Evolutionary conservation across 2,113 vertebrate genomes (phyloP).

Genomic region (Neolamprologus cancellatus): DNA sequence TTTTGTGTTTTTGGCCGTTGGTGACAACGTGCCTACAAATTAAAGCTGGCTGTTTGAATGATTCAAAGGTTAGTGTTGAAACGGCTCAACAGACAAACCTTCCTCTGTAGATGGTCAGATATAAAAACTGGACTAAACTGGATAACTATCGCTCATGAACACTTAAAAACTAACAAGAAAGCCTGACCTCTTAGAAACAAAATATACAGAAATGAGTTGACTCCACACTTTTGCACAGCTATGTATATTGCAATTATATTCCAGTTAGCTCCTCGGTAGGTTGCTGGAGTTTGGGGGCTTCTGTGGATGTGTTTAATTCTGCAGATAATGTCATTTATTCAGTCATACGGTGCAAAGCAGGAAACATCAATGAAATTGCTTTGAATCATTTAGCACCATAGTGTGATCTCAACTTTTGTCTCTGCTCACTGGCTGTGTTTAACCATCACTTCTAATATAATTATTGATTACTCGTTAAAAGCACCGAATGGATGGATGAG

Average conservation of each 20-base stretch:
- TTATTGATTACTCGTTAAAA: neutral
- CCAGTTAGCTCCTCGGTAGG: neutral
- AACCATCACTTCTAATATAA: neutral
- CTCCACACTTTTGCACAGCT: neutral
- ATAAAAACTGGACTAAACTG: neutral
- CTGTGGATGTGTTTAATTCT: neutral
- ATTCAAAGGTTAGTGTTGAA: neutral
- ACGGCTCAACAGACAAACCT: fast-evolving
- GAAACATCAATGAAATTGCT: neutral
- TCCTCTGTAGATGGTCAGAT: neutral
- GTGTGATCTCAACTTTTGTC: neutral
- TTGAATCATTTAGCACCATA: neutral
- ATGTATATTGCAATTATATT: neutral
- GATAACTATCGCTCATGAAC: neutral
- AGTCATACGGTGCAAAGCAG: neutral
- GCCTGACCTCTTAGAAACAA: fast-evolving
- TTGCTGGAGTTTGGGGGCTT: neutral
- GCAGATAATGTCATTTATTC: neutral
- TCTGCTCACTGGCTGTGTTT: neutral
- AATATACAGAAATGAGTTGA: neutral
- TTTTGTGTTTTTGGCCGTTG: fast-evolving
- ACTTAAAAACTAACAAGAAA: neutral
- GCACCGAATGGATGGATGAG: fast-evolving
- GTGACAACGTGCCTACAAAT: neutral
- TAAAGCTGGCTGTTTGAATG: fast-evolving